Percentiles rank a stretch among this genome's conserved stretches.
phyloP scores from a whole-genome alignment of 2,888 invertebrate species.

The Sesia apiformis region DNA sequence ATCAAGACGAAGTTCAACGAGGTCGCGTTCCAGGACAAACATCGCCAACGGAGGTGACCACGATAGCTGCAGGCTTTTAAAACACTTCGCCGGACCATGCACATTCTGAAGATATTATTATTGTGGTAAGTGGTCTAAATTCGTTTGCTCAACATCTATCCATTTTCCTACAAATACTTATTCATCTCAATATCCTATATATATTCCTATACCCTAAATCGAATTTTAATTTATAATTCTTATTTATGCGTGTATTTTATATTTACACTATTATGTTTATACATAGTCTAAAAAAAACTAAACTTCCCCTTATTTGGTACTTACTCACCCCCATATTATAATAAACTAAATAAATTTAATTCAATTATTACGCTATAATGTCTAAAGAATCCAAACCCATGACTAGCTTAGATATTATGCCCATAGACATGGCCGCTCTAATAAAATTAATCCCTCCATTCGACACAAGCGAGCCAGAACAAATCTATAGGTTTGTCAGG shows the following conservation, averaged over 20 bases:
- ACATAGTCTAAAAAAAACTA: too few species aligned
- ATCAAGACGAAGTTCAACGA: too few species aligned
- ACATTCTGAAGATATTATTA: background rate
- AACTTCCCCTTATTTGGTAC: too few species aligned
- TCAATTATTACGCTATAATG: too few species aligned
- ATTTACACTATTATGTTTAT: too few species aligned
- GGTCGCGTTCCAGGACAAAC: background rate
- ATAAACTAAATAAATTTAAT: too few species aligned
- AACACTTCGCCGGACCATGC: constrained; percentile 1
- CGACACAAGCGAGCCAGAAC: background rate
- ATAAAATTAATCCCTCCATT: background rate
- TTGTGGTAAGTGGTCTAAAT: constrained; percentile 2
- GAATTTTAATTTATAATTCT: background rate
- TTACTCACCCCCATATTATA: too few species aligned
- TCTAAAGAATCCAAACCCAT: background rate
- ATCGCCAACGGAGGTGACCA: background rate
- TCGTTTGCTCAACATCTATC: background rate
- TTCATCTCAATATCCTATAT: too few species aligned
- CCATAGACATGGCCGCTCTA: background rate
- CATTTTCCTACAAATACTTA: too few species aligned
- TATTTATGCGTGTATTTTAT: background rate
- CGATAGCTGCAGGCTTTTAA: constrained; percentile 1
- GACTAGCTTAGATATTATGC: fast-evolving
- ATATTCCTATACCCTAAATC: background rate
- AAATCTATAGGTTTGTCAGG: constrained; percentile 2